Percentiles rank a stretch among this genome's conserved stretches.
Evolutionary conservation across 2,888 invertebrate genomes (phyloP).

Genomic region (Drosophila tripunctata): DNA sequence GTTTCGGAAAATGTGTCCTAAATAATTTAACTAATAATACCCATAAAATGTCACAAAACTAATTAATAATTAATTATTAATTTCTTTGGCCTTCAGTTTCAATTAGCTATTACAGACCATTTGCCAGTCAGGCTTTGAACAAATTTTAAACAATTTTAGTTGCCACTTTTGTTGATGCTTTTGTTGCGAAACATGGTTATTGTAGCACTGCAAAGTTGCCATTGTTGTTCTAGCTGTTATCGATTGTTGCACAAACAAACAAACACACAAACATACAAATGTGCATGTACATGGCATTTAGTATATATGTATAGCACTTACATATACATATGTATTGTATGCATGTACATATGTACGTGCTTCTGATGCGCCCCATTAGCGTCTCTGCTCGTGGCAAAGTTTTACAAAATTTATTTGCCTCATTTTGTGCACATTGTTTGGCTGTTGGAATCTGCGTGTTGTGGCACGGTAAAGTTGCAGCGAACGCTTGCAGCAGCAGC

Average conservation of each 20-base stretch:
- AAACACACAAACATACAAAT: not conserved
- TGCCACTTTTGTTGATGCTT: not conserved
- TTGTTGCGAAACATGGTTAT: slow-evolving; percentile 46
- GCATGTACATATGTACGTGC: slow-evolving; percentile 28
- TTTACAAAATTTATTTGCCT: slow-evolving; percentile 69
- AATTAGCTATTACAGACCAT: slow-evolving; percentile 15
- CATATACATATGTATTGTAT: not conserved
- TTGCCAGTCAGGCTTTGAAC: not conserved
- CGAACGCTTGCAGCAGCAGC: slow-evolving; percentile 60
- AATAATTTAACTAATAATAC: too few species aligned
- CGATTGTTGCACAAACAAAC: slow-evolving; percentile 44
- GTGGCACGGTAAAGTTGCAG: slow-evolving; percentile 64
- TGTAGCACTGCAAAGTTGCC: slow-evolving; percentile 46
- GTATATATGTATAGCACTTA: slow-evolving; percentile 1
- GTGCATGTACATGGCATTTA: too few species aligned
- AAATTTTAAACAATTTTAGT: not conserved
- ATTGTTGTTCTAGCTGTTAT: slow-evolving; percentile 38
- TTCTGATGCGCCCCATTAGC: slow-evolving; percentile 57
- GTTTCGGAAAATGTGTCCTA: too few species aligned
- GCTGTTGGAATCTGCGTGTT: slow-evolving; percentile 65
- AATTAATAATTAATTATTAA: too few species aligned
- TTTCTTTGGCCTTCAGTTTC: too few species aligned
- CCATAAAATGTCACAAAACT: too few species aligned
- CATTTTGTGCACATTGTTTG: slow-evolving; percentile 69
- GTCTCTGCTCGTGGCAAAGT: slow-evolving; percentile 47